Evolutionary conservation across 2,888 invertebrate species (phyloP).

Genomic region (Cheilosia soror): DNA sequence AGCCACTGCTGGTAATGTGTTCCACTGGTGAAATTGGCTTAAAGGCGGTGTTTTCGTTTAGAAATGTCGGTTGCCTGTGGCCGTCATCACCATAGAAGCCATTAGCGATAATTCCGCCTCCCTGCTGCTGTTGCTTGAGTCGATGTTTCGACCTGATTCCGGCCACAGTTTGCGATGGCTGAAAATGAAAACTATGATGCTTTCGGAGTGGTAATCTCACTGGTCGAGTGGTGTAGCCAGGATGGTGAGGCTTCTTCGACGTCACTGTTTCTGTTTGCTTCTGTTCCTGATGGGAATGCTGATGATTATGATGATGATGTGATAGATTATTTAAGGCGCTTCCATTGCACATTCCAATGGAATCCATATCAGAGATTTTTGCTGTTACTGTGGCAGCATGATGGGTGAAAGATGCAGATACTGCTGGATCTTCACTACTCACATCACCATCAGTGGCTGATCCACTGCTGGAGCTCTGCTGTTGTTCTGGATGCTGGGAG

Average conservation of each 20-base stretch:
- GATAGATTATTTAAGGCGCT: conserved; percentile 73
- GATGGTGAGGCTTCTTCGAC: conserved; percentile 69
- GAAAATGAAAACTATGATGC: conserved; percentile 84
- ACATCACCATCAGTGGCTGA: conserved; percentile 68
- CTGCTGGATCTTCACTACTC: conserved; percentile 54
- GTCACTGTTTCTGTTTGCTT: conserved; percentile 34
- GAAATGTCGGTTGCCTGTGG: conserved; percentile 77
- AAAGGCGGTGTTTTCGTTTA: conserved; percentile 82
- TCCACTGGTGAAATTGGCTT: conserved; percentile 82
- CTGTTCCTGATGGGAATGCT: conserved; percentile 73
- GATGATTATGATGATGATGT: conserved; percentile 78
- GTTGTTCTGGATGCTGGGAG: conserved; percentile 47
- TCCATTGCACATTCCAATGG: conserved; percentile 56
- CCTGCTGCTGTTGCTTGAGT: conserved; percentile 62
- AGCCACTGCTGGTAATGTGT: conserved; percentile 56
- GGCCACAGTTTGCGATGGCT: conserved; percentile 82
- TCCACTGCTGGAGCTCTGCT: conserved; percentile 63
- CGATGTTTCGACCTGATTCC: conserved; percentile 77
- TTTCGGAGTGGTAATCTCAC: conserved; percentile 82
- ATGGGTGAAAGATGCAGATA: conserved; percentile 6
- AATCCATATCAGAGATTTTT: conserved; percentile 48
- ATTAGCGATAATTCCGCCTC: conserved; percentile 17
- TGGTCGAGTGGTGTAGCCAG: conserved; percentile 79
- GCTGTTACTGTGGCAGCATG: conserved; percentile 26
- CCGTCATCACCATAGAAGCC: conserved; percentile 33